These are phyloP conservation scores for Pionites leucogaster DNA, from an alignment of 2,113 vertebrate genomes.

Conservation along the genomic window DNA sequence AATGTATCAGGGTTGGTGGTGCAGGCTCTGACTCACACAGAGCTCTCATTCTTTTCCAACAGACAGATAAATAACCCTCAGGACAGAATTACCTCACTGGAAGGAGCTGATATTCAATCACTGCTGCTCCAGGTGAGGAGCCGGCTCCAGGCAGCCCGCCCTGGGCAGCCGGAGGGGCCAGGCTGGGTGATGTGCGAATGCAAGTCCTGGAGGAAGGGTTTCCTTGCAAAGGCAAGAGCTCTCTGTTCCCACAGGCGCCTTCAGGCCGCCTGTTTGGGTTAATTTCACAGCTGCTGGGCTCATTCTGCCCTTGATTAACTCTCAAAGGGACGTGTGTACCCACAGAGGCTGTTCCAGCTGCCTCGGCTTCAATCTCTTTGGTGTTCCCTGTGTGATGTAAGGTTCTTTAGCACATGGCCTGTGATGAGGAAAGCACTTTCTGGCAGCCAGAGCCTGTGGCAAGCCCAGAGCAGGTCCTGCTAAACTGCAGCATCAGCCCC, in stretches of 20 bases:
- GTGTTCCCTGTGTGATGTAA: not conserved
- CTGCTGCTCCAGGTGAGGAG: not conserved
- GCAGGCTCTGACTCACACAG: constrained; percentile 38
- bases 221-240: not conserved
- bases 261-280: not conserved
- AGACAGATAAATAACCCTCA: constrained; percentile 12
- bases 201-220: not conserved
- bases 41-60: not conserved
- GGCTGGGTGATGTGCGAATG: not conserved
- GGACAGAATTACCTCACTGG: constrained; percentile 36
- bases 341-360: not conserved
- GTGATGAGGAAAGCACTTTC: not conserved
- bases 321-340: not conserved
- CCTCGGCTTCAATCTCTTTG: not conserved
- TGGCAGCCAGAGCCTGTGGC: not conserved
- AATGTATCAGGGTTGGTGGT: constrained; percentile 26
- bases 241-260: not conserved
- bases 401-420: not conserved
- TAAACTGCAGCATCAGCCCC: not conserved
- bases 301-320: not conserved
- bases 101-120: not conserved
- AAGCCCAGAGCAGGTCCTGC: not conserved
- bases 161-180: not conserved
- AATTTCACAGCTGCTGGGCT: not conserved
- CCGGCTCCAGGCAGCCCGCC: not conserved